Percentiles rank a stretch among this genome's conserved stretches.
Conservation (phyloP, 2,113 vertebrate species). For the Malurus alboscapulatus region DNA sequence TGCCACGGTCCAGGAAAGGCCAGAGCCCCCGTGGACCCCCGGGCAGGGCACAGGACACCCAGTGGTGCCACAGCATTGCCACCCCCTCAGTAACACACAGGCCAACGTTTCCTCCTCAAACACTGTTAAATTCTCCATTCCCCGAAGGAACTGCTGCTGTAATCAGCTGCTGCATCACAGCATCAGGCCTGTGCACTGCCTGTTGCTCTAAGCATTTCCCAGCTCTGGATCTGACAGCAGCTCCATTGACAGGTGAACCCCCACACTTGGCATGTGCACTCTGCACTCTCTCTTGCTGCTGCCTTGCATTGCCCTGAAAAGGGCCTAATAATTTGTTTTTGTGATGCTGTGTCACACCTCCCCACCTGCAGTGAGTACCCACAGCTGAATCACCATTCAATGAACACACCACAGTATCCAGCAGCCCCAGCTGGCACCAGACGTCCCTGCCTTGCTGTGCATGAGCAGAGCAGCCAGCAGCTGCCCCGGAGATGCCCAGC, state of each 20-base stretch:
- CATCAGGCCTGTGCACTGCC: neutral
- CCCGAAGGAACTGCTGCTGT: neutral
- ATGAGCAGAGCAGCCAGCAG: neutral
- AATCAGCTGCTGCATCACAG: neutral
- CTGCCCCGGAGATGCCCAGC: rapidly evolving
- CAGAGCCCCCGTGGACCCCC: rapidly evolving
- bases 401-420: neutral
- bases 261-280: neutral
- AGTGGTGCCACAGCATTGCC: rapidly evolving
- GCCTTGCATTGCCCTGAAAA: slow-evolving; percentile 10
- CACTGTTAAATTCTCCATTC: neutral
- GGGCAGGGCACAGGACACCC: neutral
- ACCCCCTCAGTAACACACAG: neutral
- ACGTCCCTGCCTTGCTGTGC: neutral
- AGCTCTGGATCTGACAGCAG: neutral
- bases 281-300: neutral
- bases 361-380: slow-evolving; percentile 28
- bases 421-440: neutral
- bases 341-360: slow-evolving; percentile 43
- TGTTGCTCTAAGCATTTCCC: neutral
- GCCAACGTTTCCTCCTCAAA: neutral
- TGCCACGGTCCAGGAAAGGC: neutral
- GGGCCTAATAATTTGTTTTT: slow-evolving; percentile 45
- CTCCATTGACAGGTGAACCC: neutral
- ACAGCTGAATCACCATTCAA: slow-evolving; percentile 24